A percentile compares a stretch with the other conserved stretches of the same genome.
phyloP scores from a whole-genome alignment of 2,113 vertebrate genomes.

The Regulus satrapa region DNA sequence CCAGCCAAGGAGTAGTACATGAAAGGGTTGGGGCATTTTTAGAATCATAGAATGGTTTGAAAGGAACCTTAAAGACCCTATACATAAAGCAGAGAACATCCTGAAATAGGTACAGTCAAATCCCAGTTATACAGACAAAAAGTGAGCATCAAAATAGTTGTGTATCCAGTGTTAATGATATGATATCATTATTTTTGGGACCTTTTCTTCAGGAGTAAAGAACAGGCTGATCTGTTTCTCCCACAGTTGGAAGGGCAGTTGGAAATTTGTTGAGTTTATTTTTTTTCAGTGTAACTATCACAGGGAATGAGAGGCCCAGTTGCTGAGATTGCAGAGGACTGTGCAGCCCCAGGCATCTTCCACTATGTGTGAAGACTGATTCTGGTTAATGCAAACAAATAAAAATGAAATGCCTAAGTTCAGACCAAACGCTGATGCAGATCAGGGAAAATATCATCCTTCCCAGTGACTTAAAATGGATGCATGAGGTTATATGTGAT shows the following conservation, averaged over 20 bases:
- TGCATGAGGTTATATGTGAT: fast-evolving
- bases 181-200: no score
- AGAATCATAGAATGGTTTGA: neutral
- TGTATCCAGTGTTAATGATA: neutral
- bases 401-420: neutral
- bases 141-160: neutral
- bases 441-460: neutral
- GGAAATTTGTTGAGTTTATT: neutral
- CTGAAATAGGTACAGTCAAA: neutral
- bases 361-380: neutral
- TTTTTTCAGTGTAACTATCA: neutral
- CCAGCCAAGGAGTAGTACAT: neutral
- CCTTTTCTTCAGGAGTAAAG: neutral
- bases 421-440: neutral
- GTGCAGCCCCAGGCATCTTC: neutral
- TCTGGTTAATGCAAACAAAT: neutral
- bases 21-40: neutral
- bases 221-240: neutral
- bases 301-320: neutral
- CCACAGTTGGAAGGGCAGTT: neutral
- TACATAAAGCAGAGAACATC: neutral
- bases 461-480: neutral
- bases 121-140: neutral
- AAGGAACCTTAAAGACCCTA: neutral
- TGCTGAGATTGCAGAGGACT: conserved; percentile 10